Conservation (phyloP, 1,140 invertebrate species). For the Olivierus martensii region DNA sequence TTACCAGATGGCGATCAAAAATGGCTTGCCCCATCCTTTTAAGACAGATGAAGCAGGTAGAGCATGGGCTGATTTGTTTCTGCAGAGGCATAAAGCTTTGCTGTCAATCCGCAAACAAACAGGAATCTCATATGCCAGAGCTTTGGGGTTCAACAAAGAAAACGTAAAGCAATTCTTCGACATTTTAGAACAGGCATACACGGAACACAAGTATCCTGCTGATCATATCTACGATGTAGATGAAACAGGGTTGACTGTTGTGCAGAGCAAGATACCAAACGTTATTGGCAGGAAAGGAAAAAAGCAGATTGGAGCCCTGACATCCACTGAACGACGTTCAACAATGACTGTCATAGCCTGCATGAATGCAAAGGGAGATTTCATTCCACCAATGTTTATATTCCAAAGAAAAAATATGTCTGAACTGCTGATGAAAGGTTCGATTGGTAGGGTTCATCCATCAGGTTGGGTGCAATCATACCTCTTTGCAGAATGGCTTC, state of each 20-base stretch:
- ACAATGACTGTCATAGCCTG: too few relatives aligned
- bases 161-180: constrained; percentile 11
- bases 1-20: background rate
- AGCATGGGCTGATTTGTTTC: background rate
- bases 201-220: constrained; percentile 3
- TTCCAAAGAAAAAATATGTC: constrained; percentile 3
- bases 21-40: background rate
- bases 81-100: background rate
- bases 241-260: constrained; percentile 14
- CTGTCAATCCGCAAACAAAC: background rate
- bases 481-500: constrained; percentile 28
- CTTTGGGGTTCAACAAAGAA: constrained; percentile 4
- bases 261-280: constrained; percentile 7
- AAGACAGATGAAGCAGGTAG: background rate
- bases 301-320: constrained; percentile 4
- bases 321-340: background rate
- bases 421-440: background rate
- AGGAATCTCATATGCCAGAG: background rate
- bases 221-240: constrained; percentile 15
- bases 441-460: constrained; percentile 3
- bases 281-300: constrained; percentile 9
- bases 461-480: constrained; percentile 20
- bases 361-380: background rate
- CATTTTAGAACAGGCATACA: background rate
- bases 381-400: constrained; percentile 1